These are phyloP conservation scores for Limnephilus marmoratus DNA, from an alignment of 2,888 invertebrate species.

Conservation along the genomic window DNA sequence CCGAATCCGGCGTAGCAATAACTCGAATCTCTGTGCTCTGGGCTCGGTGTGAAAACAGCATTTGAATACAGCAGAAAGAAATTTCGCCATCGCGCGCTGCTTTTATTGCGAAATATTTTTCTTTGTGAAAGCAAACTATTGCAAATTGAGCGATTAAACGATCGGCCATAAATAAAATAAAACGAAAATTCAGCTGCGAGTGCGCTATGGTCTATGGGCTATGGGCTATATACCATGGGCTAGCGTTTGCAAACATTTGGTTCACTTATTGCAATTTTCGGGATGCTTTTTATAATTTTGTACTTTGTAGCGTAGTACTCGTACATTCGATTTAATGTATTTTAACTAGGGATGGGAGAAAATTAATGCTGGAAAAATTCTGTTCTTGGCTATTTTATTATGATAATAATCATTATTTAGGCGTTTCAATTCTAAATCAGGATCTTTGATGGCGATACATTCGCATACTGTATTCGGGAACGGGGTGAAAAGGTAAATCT, in stretches of 20 bases:
- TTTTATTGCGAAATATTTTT: constrained; percentile 36
- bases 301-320: background rate
- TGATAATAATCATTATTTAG: too few relatives aligned
- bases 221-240: background rate
- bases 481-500: too few relatives aligned
- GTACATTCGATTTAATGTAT: background rate
- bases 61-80: constrained; percentile 49
- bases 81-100: constrained; percentile 19
- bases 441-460: too few relatives aligned
- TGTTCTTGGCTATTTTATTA: too few relatives aligned
- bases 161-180: constrained; percentile 14
- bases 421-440: too few relatives aligned
- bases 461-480: too few relatives aligned
- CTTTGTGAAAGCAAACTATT: constrained; percentile 33
- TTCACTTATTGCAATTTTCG: background rate
- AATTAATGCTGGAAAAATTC: too few relatives aligned
- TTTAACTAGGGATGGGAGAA: too few relatives aligned
- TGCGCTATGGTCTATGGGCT: background rate
- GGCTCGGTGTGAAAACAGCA: constrained; percentile 51
- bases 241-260: background rate
- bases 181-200: background rate
- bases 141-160: constrained; percentile 38
- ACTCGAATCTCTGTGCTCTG: constrained; percentile 42
- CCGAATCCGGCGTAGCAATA: constrained; percentile 47
- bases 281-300: background rate